These are phyloP conservation scores for Ursus arctos DNA, from an alignment of 2,113 vertebrate species.

Conservation along the genomic window DNA sequence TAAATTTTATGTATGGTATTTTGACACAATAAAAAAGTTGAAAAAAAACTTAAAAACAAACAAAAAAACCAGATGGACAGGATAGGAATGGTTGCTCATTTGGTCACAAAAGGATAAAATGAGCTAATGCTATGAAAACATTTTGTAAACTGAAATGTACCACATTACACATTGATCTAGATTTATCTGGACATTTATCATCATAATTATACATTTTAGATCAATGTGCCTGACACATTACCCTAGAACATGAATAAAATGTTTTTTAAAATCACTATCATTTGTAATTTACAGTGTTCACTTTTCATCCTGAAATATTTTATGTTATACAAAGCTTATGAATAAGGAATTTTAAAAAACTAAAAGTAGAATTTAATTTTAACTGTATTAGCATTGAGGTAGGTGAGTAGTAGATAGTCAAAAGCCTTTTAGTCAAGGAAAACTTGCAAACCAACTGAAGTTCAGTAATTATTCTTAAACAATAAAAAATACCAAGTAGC, in stretches of 20 bases:
- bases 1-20: background rate
- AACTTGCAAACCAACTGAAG: background rate
- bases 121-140: background rate
- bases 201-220: background rate
- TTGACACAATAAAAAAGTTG: background rate
- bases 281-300: conserved; percentile 24
- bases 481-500: background rate
- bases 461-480: background rate
- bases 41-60: background rate
- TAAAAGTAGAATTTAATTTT: conserved; percentile 50
- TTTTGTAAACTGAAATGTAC: background rate
- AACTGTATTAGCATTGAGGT: background rate
- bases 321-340: background rate
- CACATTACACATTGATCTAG: background rate
- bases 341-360: background rate
- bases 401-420: background rate
- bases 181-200: background rate
- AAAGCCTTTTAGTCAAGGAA: conserved; percentile 5
- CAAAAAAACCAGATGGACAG: background rate
- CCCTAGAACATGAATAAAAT: conserved; percentile 3
- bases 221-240: background rate
- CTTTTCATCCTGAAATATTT: conserved; percentile 23
- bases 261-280: conserved; percentile 26
- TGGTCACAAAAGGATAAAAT: background rate
- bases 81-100: background rate